Base-by-base conservation (phyloP, 2,113 vertebrate species). In the Oceanodroma tethys region DNA sequence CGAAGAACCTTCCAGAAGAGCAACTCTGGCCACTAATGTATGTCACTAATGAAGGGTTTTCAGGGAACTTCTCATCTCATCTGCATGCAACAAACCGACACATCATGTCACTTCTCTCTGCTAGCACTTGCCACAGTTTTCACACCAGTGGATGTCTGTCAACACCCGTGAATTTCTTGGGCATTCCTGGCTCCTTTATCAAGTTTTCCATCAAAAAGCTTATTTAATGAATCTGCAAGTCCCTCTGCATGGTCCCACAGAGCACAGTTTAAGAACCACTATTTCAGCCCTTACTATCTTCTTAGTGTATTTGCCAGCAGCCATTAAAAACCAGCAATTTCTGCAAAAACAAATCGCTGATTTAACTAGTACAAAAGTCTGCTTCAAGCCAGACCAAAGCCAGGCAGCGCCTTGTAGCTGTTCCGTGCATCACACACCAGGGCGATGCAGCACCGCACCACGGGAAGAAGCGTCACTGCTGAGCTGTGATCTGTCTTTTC, bases 1-100 rank as follows among this genome's bases (percentile, higher is more conserved):
- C 8, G 0, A 71, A 56, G 80, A 94, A 91, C 23, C 65, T 86
- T 97, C 95, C 80, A 84, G 92, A 96, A 96, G 23, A 86, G 52
- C 42, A 86, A 60, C 30, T 74, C 83, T 9, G 36, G 82, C 72
- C 86, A 26, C 75, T 90, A 87, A 80, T 7, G 68, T 78, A 22
- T 8, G 16, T 27, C 42, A 26, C 65, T 67, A 84, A 91, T 5
- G 62, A 93, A 68, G 70, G 79, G 23, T 75, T 86, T 92, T 74
- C 82, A 62, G 72, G 80, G 88, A 78, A 86, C 67, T 83, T 81
- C 88, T 88, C 88, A 45, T 53, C 87, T 80, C 81, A 95, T 62
- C 93, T 76, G 79, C 83, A 65, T 48, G 70, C 80, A 88, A 5
- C 76, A 48, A 42, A 76, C 30, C 2, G 2, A 32, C 53, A 27